phyloP scores from a whole-genome alignment of 2,797 vertebrate species.

The Ibycter americanus region DNA sequence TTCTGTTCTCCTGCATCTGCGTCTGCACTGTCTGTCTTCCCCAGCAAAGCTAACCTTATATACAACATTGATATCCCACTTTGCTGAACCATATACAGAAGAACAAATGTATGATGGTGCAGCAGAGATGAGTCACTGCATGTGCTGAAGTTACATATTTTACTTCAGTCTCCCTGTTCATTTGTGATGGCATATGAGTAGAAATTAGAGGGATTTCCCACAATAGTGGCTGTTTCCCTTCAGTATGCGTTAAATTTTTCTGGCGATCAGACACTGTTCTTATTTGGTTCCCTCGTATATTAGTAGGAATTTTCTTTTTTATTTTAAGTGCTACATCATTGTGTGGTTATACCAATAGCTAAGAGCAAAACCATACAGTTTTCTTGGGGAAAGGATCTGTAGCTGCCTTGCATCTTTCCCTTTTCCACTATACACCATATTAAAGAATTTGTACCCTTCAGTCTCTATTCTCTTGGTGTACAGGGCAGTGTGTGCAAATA shows the following conservation, averaged over 20 bases:
- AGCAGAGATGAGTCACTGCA: not conserved
- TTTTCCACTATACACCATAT: not conserved
- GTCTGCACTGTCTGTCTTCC: not conserved
- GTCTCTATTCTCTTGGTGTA: not conserved
- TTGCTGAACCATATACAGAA: not conserved
- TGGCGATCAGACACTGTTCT: not conserved
- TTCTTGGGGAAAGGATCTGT: not conserved
- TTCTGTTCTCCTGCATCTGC: not conserved
- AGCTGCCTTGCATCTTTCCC: not conserved
- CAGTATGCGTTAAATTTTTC: not conserved
- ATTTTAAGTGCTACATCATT: not conserved
- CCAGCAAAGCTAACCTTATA: not conserved
- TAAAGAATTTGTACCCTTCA: not conserved
- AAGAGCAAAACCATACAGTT: not conserved
- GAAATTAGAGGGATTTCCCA: not conserved
- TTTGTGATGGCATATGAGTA: not conserved
- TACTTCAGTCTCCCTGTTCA: not conserved
- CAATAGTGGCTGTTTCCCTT: not conserved
- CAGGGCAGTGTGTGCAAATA: not conserved
- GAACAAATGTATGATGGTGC: not conserved
- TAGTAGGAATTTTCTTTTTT: not conserved
- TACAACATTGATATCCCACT: not conserved
- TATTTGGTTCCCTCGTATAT: not conserved
- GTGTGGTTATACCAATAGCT: not conserved
- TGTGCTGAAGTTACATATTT: not conserved